Evolutionary conservation across 92 coral and sea anemone genomes (phyloP), one percentile per base, ranked within the genome.

Genomic region (Parazoanthus atlanticus): DNA sequence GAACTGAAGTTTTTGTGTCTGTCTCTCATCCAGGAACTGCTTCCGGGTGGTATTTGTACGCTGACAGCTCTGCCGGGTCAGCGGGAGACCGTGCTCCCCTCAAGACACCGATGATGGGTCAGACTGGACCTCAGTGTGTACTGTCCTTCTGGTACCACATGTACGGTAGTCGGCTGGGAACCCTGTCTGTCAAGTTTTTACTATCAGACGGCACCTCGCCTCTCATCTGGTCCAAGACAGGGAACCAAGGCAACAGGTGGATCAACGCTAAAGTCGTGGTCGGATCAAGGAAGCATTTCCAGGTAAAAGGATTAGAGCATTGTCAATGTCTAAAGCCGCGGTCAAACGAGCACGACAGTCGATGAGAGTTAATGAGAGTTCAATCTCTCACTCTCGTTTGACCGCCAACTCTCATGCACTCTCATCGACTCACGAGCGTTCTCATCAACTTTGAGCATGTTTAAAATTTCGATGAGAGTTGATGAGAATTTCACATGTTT

Each of bases 71-170:
- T 28, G 97, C 97, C 7, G 99, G 98, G 8, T 79, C 83, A 4
- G 36, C 89, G 7, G 89, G 92, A 17, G 96, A 93, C 81, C 86
- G 75, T 30, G 99, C 98, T 29, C 98, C 96, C 6, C 90, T 97
- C 43, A 94, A 88, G 67, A 91, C 96, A 49, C 95, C 95, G 11
- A 86, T 88, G 85, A 95, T 97, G 40, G 96, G 98, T 40, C 95
- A 92, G 74, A 92, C 99, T 32, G 99, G 99, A 0, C 99, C 99
- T 15, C 91, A 93, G 30, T 96, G 99, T 67, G 86, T 89, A 26
- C 81, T 96, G 9, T 93, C 95, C 19, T 96, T 96, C 97, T 96
- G 99, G 99, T 96, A 96, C 82, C 98, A 96, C 91, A 96, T 96
- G 99, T 86, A 78, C 33, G 99, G 99, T 8, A 26, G 30, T 13